phyloP scores from a whole-genome alignment of 2,888 invertebrate species.

The Lasius fuliginosus region DNA sequence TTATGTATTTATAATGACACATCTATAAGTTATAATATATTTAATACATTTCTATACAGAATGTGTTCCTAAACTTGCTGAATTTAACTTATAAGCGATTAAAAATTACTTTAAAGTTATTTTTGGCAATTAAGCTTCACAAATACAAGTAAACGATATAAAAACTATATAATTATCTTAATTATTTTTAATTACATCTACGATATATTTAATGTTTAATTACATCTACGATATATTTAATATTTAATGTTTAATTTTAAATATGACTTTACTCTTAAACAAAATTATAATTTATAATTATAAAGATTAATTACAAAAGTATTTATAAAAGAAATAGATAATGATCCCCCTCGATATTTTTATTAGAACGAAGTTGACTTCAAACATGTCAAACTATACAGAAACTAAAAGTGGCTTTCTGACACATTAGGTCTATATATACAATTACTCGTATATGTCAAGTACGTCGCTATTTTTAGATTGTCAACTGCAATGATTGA shows the following conservation, averaged over 20 bases:
- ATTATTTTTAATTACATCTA: neutral
- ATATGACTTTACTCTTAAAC: neutral
- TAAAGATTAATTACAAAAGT: neutral
- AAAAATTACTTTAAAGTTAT: neutral
- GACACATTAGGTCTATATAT: neutral
- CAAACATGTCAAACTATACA: neutral
- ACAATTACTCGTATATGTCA: neutral
- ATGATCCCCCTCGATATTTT: neutral
- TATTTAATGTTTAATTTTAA: neutral
- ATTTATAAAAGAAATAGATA: neutral
- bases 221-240: neutral
- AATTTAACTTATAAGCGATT: neutral
- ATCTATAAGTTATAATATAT: neutral
- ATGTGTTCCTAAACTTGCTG: neutral
- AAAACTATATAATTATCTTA: neutral
- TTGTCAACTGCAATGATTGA: conserved; percentile 16
- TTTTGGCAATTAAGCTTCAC: neutral
- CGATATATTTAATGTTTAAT: conserved; percentile 2
- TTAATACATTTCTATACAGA: neutral
- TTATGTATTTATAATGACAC: neutral
- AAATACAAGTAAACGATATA: neutral
- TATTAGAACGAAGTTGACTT: neutral
- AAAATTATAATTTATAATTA: neutral
- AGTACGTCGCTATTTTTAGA: conserved; percentile 14
- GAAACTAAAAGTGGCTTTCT: neutral